phyloP scores from a whole-genome alignment of 2,888 invertebrate species.

The Lumbricus terrestris region DNA sequence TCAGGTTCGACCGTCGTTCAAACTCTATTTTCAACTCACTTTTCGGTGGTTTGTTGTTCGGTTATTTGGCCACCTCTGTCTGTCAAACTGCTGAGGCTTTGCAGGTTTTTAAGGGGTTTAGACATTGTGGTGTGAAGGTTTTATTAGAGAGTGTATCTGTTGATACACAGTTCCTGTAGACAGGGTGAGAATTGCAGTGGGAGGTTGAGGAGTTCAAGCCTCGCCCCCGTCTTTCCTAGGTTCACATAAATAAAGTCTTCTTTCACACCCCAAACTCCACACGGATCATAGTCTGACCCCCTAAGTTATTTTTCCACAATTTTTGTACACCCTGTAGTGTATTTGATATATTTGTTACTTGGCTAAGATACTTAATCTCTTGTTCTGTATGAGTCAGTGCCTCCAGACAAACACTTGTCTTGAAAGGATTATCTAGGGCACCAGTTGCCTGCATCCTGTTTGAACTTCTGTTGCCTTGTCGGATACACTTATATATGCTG shows the following conservation, averaged over 20 bases:
- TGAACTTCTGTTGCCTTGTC: background rate
- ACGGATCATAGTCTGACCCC: too few species aligned
- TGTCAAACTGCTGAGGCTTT: background rate
- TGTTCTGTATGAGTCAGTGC: background rate
- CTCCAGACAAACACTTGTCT: background rate
- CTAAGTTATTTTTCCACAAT: too few species aligned
- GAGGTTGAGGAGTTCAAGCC: too few species aligned
- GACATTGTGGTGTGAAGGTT: background rate
- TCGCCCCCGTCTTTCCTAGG: too few species aligned
- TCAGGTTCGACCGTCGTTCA: background rate
- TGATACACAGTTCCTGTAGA: too few species aligned
- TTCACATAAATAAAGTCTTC: too few species aligned
- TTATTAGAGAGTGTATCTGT: background rate
- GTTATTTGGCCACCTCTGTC: background rate
- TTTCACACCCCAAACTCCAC: too few species aligned
- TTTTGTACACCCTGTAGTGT: too few species aligned
- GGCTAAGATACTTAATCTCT: background rate
- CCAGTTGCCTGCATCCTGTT: background rate
- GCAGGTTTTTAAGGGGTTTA: background rate
- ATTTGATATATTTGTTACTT: too few species aligned
- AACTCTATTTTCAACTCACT: background rate
- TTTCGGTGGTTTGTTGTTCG: background rate
- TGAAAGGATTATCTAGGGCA: background rate
- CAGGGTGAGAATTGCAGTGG: too few species aligned
- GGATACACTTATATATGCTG: background rate